A percentile compares a stretch with the other conserved stretches of the same genome.
Evolutionary conservation across 2,888 invertebrate species (phyloP).

Genomic region (Alcis repandata): DNA sequence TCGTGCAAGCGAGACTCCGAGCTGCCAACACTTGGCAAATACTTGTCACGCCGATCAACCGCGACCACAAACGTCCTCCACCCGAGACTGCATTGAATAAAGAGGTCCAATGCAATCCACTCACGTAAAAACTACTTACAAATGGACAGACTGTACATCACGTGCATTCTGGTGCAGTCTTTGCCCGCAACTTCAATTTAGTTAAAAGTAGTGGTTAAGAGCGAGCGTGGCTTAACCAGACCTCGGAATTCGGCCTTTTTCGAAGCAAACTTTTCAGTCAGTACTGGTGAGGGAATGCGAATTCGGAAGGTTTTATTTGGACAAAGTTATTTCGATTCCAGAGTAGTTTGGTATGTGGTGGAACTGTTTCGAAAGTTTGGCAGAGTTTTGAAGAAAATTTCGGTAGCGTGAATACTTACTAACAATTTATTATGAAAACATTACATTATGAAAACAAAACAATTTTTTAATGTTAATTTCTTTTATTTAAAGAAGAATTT

Average conservation of each 20-base stretch:
- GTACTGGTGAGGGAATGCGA: slow-evolving; percentile 49
- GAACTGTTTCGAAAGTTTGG: neutral
- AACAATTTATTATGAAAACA: neutral
- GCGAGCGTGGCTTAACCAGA: slow-evolving; percentile 67
- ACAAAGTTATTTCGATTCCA: slow-evolving; percentile 24
- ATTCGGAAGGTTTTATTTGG: slow-evolving; percentile 42
- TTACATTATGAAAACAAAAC: neutral
- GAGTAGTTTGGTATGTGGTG: slow-evolving; percentile 7
- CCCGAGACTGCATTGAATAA: slow-evolving; percentile 65
- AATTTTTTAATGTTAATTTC: neutral
- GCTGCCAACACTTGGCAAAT: slow-evolving; percentile 49
- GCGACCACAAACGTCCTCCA: slow-evolving; percentile 59
- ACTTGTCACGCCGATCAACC: slow-evolving; percentile 67
- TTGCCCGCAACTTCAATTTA: slow-evolving; percentile 82
- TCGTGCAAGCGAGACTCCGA: slow-evolving; percentile 16
- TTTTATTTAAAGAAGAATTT: neutral
- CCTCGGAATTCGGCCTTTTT: slow-evolving; percentile 65
- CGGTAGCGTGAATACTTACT: neutral
- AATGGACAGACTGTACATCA: slow-evolving; percentile 74
- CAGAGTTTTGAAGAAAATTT: neutral
- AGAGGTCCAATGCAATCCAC: slow-evolving; percentile 68
- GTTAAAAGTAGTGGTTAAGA: slow-evolving; percentile 81
- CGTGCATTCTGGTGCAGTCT: slow-evolving; percentile 70
- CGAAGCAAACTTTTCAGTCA: slow-evolving; percentile 54
- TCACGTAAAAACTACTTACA: slow-evolving; percentile 75